phyloP scores from a whole-genome alignment of 2,888 invertebrate species.

The Calameuta pallipes region DNA sequence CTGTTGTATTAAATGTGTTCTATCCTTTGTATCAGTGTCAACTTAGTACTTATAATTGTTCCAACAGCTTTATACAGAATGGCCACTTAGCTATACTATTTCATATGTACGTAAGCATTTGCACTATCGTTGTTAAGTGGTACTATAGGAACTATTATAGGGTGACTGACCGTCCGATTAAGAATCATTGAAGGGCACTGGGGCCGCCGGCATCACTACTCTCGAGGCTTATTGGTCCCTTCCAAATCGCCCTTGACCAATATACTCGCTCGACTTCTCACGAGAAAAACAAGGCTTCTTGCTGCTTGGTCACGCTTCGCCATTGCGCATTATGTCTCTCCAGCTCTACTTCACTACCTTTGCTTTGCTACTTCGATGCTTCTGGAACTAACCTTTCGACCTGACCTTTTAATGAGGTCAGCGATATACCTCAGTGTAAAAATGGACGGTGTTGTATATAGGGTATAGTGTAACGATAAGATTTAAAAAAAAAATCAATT shows the following conservation, averaged over 20 bases:
- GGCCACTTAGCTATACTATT: not conserved
- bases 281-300: not conserved
- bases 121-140: not conserved
- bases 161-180: conserved; percentile 2
- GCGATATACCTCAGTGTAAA: not conserved
- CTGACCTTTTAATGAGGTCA: not conserved
- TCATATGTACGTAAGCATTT: not conserved
- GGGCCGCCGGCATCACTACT: conserved; percentile 17
- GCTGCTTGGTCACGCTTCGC: not conserved
- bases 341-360: not conserved
- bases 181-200: conserved; percentile 11
- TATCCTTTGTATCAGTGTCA: not conserved
- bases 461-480: not conserved
- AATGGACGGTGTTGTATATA: not conserved
- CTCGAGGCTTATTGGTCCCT: conserved; percentile 12
- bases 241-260: conserved; percentile 25
- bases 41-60: not conserved
- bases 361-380: not conserved
- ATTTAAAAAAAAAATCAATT: not conserved
- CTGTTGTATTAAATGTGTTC: not conserved
- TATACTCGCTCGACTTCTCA: conserved; percentile 10
- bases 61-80: not conserved
- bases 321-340: not conserved
- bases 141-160: not conserved
- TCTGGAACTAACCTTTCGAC: not conserved